Evolutionary conservation across 1,140 invertebrate species (phyloP).

Genomic region (Acromyrmex heyeri): DNA sequence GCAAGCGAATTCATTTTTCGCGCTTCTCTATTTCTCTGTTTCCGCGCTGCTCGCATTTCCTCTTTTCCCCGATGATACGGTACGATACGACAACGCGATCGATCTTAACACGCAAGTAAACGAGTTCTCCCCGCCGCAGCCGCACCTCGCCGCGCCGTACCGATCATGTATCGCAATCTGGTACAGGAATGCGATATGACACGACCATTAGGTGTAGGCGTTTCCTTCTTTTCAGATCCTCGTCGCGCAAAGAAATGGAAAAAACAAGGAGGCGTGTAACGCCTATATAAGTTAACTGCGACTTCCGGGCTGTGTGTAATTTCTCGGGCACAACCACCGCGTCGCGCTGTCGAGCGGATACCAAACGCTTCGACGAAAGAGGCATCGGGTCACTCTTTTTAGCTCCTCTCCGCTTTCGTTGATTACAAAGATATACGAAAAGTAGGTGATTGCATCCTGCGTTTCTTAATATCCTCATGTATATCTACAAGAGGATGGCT

Average conservation of each 20-base stretch:
- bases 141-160: too few relatives aligned
- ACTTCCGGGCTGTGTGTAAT: constrained; percentile 19
- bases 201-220: constrained; percentile 10
- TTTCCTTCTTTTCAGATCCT: constrained; percentile 3
- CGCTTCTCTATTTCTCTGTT: constrained; percentile 64
- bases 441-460: constrained; percentile 55
- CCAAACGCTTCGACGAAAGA: not conserved
- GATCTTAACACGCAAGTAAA: constrained; percentile 58
- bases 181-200: constrained; percentile 44
- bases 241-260: not conserved
- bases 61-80: constrained; percentile 54
- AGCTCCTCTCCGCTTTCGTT: constrained; percentile 33
- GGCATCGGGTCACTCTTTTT: constrained; percentile 14
- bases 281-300: constrained; percentile 18
- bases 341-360: too few relatives aligned
- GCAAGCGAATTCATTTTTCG: constrained; percentile 40
- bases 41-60: constrained; percentile 66
- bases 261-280: not conserved
- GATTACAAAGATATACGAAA: constrained; percentile 29
- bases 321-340: not conserved
- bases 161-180: constrained; percentile 17
- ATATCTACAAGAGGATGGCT: not conserved
- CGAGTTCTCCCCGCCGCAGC: constrained; percentile 41
- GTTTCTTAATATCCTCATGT: constrained; percentile 40
- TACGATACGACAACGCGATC: constrained; percentile 47